Base-by-base conservation (phyloP, 2,113 vertebrate species). In the Meles meles region DNA sequence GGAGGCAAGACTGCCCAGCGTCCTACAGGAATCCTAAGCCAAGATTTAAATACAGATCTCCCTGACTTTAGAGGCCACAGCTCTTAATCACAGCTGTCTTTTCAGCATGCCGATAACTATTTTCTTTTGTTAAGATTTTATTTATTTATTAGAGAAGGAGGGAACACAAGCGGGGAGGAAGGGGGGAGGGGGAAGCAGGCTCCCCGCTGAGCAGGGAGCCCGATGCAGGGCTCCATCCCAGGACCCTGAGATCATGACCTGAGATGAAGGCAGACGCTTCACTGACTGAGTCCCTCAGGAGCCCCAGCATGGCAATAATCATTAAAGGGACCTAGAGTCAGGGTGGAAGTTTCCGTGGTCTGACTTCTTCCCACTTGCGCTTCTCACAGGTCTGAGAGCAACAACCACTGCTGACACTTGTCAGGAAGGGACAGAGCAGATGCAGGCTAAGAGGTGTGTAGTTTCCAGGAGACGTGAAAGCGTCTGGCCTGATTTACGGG, bases 391-490 rank as follows among this genome's bases (percentile, higher is more conserved):
- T 69, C 6, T 37, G 39, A 76, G 27, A 47, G 72, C 67, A 80
- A 90, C 95, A 80, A 55, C 44, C 76, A 63, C 42, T n/a, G 20
- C 52, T 42, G 76, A 34, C 27, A 12, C 34, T 39, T 21, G 57
- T 23, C 82, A 25, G 25, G 23, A 7, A 1, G 27, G 89, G 79
- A 83, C 61, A 13, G 27, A 39, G 89, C 83, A 86, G 37, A 47
- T 7, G 1, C 44, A 20, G 79, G 29, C 88, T 76, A 10, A 29
- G 39, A 0, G 23, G 77, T 3, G 0, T 23, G 0, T 0, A 55
- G 34, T 67, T 76, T 49, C 49, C 31, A 23, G 67, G 37, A 37
- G 72, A 52, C 2, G 52, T 90, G 6, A 4, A 55, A 37, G 57
- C 34, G 61, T 2, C 2, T 47, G 0, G 39, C 0, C 79, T 65